Percentiles rank a stretch among this genome's conserved stretches.
These are phyloP conservation scores for Pachydiplax longipennis DNA, from an alignment of 2,888 invertebrate species.

Conservation along the genomic window DNA sequence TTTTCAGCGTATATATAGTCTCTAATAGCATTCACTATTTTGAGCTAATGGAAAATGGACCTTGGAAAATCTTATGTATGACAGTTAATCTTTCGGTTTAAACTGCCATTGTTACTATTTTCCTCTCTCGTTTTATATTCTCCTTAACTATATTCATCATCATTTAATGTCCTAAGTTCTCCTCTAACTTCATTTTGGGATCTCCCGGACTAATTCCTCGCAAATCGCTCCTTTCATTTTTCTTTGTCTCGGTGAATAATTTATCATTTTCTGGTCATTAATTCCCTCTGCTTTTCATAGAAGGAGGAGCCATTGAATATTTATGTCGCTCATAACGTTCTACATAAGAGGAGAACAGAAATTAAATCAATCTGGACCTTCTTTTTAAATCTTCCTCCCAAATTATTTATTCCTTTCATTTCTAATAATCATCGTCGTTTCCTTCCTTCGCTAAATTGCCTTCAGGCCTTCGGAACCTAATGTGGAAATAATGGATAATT, in stretches of 20 bases:
- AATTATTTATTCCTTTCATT: not conserved
- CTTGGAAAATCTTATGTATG: not conserved
- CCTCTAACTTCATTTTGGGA: too few species aligned
- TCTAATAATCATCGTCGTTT: not conserved
- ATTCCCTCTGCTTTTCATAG: not conserved
- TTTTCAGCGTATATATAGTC: too few species aligned
- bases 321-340: not conserved
- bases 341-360: not conserved
- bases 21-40: too few species aligned
- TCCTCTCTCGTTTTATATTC: not conserved
- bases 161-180: too few species aligned
- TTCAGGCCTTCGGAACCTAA: too few species aligned
- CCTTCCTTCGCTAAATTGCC: too few species aligned
- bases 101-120: not conserved
- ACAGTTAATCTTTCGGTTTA: too few species aligned
- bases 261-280: not conserved
- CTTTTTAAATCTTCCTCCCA: not conserved
- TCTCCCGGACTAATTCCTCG: too few species aligned
- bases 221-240: too few species aligned
- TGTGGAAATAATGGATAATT: too few species aligned
- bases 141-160: not conserved
- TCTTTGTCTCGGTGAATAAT: not conserved
- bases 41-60: too few species aligned
- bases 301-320: conserved; percentile 5
- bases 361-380: conserved; percentile 12